These are phyloP conservation scores for Caenorhabditis tropicalis DNA, from an alignment of 1,140 invertebrate species.

Conservation along the genomic window DNA sequence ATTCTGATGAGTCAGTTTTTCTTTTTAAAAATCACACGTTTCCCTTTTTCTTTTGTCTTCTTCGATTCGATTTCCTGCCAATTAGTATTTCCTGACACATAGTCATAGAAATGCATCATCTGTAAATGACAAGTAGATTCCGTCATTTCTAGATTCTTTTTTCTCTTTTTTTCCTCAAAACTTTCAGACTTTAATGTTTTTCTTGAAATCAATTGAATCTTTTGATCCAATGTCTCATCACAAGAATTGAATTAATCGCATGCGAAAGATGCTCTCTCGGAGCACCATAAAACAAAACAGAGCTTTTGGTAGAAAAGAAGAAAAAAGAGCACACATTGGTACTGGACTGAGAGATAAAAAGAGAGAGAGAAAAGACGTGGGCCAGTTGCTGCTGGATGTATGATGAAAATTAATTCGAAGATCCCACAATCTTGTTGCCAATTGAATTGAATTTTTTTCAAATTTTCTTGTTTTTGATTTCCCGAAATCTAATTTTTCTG, in stretches of 20 bases:
- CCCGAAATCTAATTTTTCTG: too few relatives aligned
- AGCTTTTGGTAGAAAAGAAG: neutral
- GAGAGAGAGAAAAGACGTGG: constrained; percentile 16
- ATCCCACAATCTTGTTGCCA: constrained; percentile 33
- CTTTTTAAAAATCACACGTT: constrained; percentile 5
- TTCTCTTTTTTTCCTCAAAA: neutral
- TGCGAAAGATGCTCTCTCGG: constrained; percentile 13
- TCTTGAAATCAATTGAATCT: neutral
- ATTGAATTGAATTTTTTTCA: neutral
- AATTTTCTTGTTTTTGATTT: neutral
- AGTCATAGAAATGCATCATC: constrained; percentile 7
- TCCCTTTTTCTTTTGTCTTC: neutral
- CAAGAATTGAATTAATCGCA: constrained; percentile 42
- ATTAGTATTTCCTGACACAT: constrained; percentile 34
- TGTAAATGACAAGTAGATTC: constrained; percentile 22
- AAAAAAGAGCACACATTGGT: constrained; percentile 18
- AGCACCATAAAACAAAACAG: constrained; percentile 36
- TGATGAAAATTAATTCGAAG: constrained; percentile 45
- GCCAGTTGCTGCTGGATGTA: constrained; percentile 18
- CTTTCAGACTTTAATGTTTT: neutral
- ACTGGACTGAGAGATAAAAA: neutral
- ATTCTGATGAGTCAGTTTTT: neutral
- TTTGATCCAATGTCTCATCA: constrained; percentile 22
- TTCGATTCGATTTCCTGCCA: neutral
- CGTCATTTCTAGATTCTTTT: constrained; percentile 25